Evolutionary conservation across 2,888 invertebrate species (phyloP).

Genomic region (Balanococcus diminutus): DNA sequence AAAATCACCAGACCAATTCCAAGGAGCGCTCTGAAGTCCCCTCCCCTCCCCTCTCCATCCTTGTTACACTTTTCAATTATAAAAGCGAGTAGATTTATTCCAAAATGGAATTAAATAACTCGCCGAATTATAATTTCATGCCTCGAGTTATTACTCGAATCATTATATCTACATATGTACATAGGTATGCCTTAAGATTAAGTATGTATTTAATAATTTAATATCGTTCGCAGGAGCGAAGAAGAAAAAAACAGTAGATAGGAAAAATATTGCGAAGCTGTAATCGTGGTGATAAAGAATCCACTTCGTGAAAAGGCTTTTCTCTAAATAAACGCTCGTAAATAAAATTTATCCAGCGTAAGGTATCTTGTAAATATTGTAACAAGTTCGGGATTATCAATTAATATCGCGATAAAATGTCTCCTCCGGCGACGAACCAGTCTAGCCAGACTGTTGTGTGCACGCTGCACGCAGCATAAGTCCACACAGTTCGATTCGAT

Average conservation of each 20-base stretch:
- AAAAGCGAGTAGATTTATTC: background rate
- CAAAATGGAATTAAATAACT: background rate
- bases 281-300: background rate
- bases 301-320: constrained; percentile 28
- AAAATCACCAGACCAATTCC: background rate
- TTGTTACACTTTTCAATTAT: background rate
- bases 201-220: too few species aligned
- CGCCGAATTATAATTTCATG: background rate
- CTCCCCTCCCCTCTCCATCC: background rate
- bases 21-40: background rate
- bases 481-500: background rate
- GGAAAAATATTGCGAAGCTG: background rate
- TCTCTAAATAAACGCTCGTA: constrained; percentile 21
- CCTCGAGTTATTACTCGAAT: background rate
- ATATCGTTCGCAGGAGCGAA: background rate
- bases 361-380: constrained; percentile 45
- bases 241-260: background rate
- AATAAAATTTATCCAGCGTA: constrained; percentile 49
- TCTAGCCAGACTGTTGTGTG: constrained; percentile 14
- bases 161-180: background rate
- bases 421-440: constrained; percentile 52
- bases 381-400: constrained; percentile 51
- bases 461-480: background rate
- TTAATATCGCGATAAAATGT: constrained; percentile 51
- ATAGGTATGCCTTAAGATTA: background rate